phyloP scores from a whole-genome alignment of 2,113 vertebrate species.

The Callipepla californica region DNA sequence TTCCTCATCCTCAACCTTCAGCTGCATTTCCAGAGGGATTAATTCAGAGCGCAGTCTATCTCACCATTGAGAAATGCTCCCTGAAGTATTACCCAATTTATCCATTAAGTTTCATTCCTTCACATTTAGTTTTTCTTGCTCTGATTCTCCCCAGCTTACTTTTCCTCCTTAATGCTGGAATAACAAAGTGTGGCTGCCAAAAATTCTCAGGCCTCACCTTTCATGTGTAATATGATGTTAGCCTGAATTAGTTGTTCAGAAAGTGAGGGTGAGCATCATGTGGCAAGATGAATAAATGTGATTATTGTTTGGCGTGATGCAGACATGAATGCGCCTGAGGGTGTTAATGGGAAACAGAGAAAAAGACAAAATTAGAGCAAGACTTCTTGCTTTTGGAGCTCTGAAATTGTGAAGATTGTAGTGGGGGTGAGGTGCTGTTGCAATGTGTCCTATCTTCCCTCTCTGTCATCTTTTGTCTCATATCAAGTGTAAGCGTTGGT shows the following conservation, averaged over 20 bases:
- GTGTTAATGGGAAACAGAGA: neutral
- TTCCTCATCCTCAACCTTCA: neutral
- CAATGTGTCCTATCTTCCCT: neutral
- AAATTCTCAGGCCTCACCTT: neutral
- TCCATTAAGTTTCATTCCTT: neutral
- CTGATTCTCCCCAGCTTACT: neutral
- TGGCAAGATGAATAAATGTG: neutral
- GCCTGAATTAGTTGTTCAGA: neutral
- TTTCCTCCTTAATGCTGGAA: neutral
- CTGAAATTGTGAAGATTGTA: neutral
- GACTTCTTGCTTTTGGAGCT: neutral
- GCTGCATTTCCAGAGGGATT: neutral
- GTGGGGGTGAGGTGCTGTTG: neutral
- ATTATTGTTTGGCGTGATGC: fast-evolving
- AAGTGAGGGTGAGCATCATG: neutral
- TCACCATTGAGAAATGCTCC: neutral
- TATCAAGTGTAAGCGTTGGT: neutral
- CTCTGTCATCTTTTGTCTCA: neutral
- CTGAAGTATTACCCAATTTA: neutral
- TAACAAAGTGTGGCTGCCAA: neutral
- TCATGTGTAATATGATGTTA: neutral
- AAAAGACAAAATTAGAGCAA: neutral
- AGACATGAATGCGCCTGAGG: neutral
- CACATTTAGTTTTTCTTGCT: neutral
- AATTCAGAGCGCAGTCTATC: neutral